A percentile compares a stretch with the other conserved stretches of the same genome.
phyloP scores from a whole-genome alignment of 2,797 vertebrate species.

The Macrochelys suwanniensis region DNA sequence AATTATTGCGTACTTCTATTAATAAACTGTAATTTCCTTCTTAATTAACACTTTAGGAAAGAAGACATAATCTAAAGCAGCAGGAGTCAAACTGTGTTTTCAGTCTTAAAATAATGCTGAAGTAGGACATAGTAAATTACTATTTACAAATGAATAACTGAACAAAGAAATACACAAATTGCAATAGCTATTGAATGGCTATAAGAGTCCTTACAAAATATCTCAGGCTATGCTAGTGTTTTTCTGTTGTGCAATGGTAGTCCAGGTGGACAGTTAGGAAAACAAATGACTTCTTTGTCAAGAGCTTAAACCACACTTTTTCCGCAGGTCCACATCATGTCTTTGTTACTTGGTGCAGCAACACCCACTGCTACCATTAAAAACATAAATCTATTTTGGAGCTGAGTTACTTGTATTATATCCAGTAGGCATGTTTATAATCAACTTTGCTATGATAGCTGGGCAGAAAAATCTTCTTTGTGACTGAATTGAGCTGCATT shows the following conservation, averaged over 20 bases:
- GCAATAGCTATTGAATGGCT: neutral
- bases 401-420: neutral
- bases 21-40: constrained; percentile 14
- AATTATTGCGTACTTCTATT: neutral
- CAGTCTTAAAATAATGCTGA: neutral
- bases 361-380: neutral
- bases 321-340: neutral
- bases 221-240: neutral
- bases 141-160: neutral
- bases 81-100: neutral
- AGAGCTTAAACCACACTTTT: neutral
- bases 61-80: neutral
- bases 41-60: constrained; percentile 21
- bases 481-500: neutral
- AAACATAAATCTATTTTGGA: neutral
- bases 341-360: neutral
- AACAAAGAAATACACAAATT: neutral
- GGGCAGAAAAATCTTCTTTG: neutral
- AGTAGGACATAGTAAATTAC: constrained; percentile 1
- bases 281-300: neutral
- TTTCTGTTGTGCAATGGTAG: neutral
- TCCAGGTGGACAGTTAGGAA: neutral
- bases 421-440: neutral
- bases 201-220: neutral
- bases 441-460: neutral